These are phyloP conservation scores for Caenorhabditis elegans DNA, from an alignment of 1,140 invertebrate species.

Conservation along the genomic window WBcel235 BX284606.5:313001-313500, in stretches of 20 bases:
- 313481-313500: neutral
- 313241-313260: no score
- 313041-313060: constrained; percentile 6
- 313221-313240: neutral
- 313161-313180: no score
- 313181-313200: no score
- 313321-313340: neutral
- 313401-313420: no score
- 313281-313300: neutral
- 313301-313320: neutral
- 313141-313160: no score
- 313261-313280: neutral
- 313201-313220: no score
- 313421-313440: no score
- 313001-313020: no score
- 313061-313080: neutral
- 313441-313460: neutral
- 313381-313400: no score
- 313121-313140: no score
- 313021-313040: no score
- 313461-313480: neutral
- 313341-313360: neutral
- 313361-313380: no score
- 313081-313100: neutral
- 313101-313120: neutral